Evolutionary conservation across 2,888 invertebrate genomes (phyloP).

Genomic region (Ectobius pallidus): DNA sequence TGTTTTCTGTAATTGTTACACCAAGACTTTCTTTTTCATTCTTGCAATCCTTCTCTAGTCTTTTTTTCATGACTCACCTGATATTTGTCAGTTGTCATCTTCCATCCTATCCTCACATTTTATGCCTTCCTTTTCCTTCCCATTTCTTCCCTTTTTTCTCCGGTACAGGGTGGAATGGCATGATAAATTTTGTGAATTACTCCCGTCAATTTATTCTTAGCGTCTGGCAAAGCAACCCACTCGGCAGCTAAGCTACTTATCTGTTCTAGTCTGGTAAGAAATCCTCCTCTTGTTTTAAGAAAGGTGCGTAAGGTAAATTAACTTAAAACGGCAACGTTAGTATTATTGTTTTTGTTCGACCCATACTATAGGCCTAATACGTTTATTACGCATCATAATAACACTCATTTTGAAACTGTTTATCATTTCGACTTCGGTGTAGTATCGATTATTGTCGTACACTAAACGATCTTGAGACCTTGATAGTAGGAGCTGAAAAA

Average conservation of each 20-base stretch:
- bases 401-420: too few relatives aligned
- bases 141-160: background rate
- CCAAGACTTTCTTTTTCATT: too few relatives aligned
- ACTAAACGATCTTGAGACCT: too few relatives aligned
- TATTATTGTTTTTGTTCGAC: too few relatives aligned
- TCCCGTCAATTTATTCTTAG: constrained; percentile 29
- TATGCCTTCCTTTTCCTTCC: background rate
- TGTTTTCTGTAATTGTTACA: too few relatives aligned
- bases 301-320: too few relatives aligned
- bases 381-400: too few relatives aligned
- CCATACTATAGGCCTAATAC: too few relatives aligned
- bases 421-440: too few relatives aligned
- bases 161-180: background rate
- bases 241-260: constrained; percentile 6
- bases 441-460: too few relatives aligned
- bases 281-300: constrained; percentile 1
- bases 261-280: constrained; percentile 18
- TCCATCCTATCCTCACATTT: background rate
- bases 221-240: constrained; percentile 19
- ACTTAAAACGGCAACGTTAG: too few relatives aligned
- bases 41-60: background rate
- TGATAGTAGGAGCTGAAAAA: too few relatives aligned
- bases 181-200: constrained; percentile 28
- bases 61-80: background rate
- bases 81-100: constrained; percentile 10